Evolutionary conservation across 2,888 invertebrate genomes (phyloP).

Genomic region (Himalopsyche japonica): DNA sequence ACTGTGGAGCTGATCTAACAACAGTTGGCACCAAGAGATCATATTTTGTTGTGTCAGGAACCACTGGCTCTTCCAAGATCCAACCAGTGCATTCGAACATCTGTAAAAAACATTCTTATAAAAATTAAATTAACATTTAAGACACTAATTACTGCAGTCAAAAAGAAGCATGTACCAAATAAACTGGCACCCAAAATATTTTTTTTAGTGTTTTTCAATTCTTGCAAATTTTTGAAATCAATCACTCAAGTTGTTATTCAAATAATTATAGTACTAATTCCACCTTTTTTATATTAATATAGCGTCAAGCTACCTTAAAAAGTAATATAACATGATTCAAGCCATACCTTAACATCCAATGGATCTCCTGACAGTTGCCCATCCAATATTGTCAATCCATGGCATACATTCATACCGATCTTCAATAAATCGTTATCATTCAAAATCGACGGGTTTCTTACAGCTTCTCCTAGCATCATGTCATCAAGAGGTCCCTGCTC

Average conservation of each 20-base stretch:
- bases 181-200: too few species aligned
- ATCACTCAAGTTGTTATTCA: too few species aligned
- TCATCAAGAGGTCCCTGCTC: neutral
- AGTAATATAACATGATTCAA: too few species aligned
- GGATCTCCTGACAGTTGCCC: slow-evolving; percentile 91
- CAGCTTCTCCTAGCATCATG: slow-evolving; percentile 44
- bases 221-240: too few species aligned
- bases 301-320: too few species aligned
- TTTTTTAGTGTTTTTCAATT: too few species aligned
- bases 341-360: slow-evolving; percentile 78
- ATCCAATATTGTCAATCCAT: slow-evolving; percentile 89
- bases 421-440: slow-evolving; percentile 62
- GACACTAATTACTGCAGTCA: too few species aligned
- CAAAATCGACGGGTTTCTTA: slow-evolving; percentile 55
- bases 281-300: too few species aligned
- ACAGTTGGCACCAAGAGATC: slow-evolving; percentile 87
- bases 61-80: slow-evolving; percentile 84
- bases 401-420: slow-evolving; percentile 88
- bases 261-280: too few species aligned
- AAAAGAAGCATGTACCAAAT: too few species aligned
- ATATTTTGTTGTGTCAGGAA: slow-evolving; percentile 82
- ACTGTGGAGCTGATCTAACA: slow-evolving; percentile 63
- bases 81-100: slow-evolving; percentile 97
- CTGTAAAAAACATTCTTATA: slow-evolving; percentile 48
- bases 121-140: neutral